A percentile compares a stretch with the other conserved stretches of the same genome.
Conservation (phyloP, 1,140 invertebrate species). For the Mizuhopecten yessoensis region DNA sequence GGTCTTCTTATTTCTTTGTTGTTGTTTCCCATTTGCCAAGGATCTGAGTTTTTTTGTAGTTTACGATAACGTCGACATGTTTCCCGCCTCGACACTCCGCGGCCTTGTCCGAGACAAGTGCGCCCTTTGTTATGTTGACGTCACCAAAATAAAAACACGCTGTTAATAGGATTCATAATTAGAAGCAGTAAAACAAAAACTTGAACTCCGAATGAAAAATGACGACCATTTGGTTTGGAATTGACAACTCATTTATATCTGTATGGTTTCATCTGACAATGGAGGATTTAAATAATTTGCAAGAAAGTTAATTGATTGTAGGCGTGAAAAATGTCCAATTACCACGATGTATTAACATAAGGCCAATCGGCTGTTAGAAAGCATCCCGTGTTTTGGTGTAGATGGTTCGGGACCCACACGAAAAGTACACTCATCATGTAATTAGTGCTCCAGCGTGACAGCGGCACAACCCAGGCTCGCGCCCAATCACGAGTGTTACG, state of each 20-base stretch:
- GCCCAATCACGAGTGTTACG: constrained; percentile 6
- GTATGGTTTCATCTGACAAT: background rate
- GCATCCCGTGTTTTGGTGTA: constrained; percentile 14
- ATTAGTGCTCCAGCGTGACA: background rate
- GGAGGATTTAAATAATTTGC: background rate
- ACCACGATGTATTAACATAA: background rate
- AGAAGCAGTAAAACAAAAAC: background rate
- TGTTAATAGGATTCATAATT: constrained; percentile 2
- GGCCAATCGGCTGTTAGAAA: background rate
- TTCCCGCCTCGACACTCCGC: constrained; percentile 6
- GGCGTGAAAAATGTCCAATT: constrained; percentile 26
- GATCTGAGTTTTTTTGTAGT: background rate
- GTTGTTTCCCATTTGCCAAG: constrained; percentile 12
- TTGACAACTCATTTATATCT: constrained; percentile 29
- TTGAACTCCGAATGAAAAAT: constrained; percentile 6
- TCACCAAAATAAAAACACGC: constrained; percentile 9
- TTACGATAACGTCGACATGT: background rate
- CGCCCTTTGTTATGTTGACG: background rate
- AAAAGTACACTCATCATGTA: constrained; percentile 3
- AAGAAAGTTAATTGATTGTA: background rate
- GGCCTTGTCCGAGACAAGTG: constrained; percentile 1
- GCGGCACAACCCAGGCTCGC: background rate
- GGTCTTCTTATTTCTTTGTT: background rate
- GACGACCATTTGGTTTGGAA: background rate
- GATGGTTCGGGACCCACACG: background rate